These are phyloP conservation scores for Dallia pectoralis DNA, from an alignment of 2,797 vertebrate species.

Conservation along the genomic window DNA sequence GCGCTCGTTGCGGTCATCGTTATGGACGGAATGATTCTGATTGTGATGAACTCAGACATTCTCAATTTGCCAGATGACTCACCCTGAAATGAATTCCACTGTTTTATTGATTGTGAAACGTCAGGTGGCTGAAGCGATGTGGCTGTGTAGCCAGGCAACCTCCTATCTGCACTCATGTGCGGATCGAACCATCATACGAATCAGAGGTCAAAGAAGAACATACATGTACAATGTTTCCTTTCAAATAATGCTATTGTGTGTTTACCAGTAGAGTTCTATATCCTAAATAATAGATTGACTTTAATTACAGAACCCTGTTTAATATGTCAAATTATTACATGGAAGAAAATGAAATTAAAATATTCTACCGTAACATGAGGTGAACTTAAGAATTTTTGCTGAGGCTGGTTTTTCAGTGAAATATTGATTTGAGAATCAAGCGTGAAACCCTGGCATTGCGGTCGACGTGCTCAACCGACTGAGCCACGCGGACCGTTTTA, in stretches of 20 bases:
- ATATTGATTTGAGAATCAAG: no score
- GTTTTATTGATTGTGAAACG: no score
- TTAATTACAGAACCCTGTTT: slow-evolving; percentile 56
- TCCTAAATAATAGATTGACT: slow-evolving; percentile 41
- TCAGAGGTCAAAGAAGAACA: slow-evolving; percentile 32
- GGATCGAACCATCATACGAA: not conserved
- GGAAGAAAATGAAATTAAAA: slow-evolving; percentile 55
- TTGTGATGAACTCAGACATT: slow-evolving; percentile 46
- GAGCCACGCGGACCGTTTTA: no score
- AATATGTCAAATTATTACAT: slow-evolving; percentile 49
- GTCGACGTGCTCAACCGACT: no score
- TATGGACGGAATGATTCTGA: slow-evolving; percentile 30
- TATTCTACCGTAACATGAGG: slow-evolving; percentile 47
- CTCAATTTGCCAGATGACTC: slow-evolving; percentile 11
- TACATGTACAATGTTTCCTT: slow-evolving; percentile 43
- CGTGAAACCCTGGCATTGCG: no score
- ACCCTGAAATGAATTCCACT: no score
- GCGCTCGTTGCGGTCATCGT: slow-evolving; percentile 31
- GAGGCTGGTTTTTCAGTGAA: no score
- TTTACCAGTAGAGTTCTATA: slow-evolving; percentile 53
- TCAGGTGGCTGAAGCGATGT: no score
- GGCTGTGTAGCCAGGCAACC: not conserved
- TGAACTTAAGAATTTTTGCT: slow-evolving; percentile 33
- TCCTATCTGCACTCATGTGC: slow-evolving; percentile 27
- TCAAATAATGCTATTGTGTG: slow-evolving; percentile 43